Base-by-base conservation (phyloP, 1,140 invertebrate genomes). In the Battus philenor region DNA sequence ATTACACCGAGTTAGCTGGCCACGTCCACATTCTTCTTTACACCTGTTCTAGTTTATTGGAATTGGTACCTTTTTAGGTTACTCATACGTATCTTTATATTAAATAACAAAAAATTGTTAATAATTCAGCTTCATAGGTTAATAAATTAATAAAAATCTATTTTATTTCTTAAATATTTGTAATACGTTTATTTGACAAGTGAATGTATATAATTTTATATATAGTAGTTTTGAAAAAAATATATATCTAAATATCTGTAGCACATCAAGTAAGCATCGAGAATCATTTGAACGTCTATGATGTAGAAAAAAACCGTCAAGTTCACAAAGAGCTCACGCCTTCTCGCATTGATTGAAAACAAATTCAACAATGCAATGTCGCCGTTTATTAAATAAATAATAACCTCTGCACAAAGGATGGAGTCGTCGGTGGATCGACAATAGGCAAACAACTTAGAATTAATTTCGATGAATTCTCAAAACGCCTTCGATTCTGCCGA, bases 351-450 rank as follows among this genome's bases (percentile, higher is more conserved):
- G 69, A 75, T 75, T 59, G 61, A 63, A 64, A 62, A 68, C 54
- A 60, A 59, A 54, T 65, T 53, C 43, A 48, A 77, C 76, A 77
- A 77, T 67, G 60, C 54, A 22, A 56, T 68, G 66, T 72, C 60
- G 63, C 61, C 71, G 65, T 75, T 68, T 80, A 79, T 81, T 83
- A 84, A 80, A 84, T 78, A 84, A 80, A 83, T 83, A 82, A 77
- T 72, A 68, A 72, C 65, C 9, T 30, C 15, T 13, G 44, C 50
- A 80, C 74, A 84, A 84, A 66, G 55, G 38, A 44, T 34, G 26
- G 39, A 66, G 62, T 59, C 66, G 68, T 66, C 66, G 71, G 77
- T 74, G 71, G 69, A 51, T 43, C 54, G 30, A 81, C 77, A 84
- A 84, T 79, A 45, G 69, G 38, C 68, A 71, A 71, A 81, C 74